Evolutionary conservation across 1,140 invertebrate genomes (phyloP).

Genomic region (Brachionus sp.): DNA sequence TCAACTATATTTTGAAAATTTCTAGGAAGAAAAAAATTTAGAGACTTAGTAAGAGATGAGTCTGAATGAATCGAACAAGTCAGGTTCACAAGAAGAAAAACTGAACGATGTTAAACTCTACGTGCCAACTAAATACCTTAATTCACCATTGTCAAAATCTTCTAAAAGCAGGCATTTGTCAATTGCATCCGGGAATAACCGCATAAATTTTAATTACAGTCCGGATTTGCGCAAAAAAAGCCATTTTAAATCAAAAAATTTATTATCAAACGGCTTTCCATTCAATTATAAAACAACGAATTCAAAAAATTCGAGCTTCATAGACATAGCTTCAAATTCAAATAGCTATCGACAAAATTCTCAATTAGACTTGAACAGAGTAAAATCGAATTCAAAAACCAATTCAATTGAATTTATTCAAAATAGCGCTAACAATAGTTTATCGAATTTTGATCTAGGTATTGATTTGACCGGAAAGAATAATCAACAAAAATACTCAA

Average conservation of each 20-base stretch:
- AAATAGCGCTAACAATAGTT: conserved; percentile 23
- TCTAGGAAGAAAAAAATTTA: not conserved
- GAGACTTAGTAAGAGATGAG: not conserved
- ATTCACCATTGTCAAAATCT: conserved; percentile 19
- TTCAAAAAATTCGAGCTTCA: conserved; percentile 11
- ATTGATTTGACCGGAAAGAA: not conserved
- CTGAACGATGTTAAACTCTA: not conserved
- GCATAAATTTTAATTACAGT: conserved; percentile 37
- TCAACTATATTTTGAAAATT: not conserved
- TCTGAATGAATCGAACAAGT: conserved; percentile 14
- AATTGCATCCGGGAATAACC: conserved; percentile 19
- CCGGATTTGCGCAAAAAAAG: conserved; percentile 25
- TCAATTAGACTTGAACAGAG: conserved; percentile 1
- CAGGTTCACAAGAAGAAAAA: not conserved
- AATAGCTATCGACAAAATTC: conserved; percentile 13
- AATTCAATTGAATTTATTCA: conserved; percentile 3
- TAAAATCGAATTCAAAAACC: conserved; percentile 17
- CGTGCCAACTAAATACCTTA: conserved; percentile 6
- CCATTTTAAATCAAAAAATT: conserved; percentile 34
- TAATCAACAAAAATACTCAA: not conserved
- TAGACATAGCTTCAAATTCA: conserved; percentile 16
- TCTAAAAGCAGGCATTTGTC: conserved; percentile 27
- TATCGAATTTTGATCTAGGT: not conserved
- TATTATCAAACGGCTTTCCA: conserved; percentile 25
- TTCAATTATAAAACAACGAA: conserved; percentile 33